Base-by-base conservation (phyloP, 2,113 vertebrate genomes). In the Apteryx mantelli region DNA sequence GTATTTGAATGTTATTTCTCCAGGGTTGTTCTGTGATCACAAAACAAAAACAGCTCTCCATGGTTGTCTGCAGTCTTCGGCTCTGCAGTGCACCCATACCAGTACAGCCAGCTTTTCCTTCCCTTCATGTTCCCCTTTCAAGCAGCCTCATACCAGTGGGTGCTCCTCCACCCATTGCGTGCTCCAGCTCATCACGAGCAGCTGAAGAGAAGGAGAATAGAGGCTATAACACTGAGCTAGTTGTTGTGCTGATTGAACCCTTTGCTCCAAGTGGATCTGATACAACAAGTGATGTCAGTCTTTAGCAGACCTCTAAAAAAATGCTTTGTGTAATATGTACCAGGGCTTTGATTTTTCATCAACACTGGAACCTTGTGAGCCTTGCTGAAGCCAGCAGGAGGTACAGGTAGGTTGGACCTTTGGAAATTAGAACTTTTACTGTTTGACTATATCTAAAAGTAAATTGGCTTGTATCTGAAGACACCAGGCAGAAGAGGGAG, bases 81-180 rank as follows among this genome's bases (percentile, higher is more conserved):
- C 56, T 82, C 25, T 50, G 25, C 34, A 36, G 5, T 13, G 42
- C 52, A 34, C 66, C 42, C 71, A 53, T 0, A 3, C 32, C 78
- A 85, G 82, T 61, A 86, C 30, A 90, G 18, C 24, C 40, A 52
- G 40, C 42, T 75, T 76, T 56, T 82, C 50, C 80, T 82, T 95
- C 65, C 36, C 52, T 85, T 55, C 78, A 32, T 22, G 4, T 5
- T 44, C 20, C 34, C 24, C 20, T 76, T 40, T 75, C 76, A 42
- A 46, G 48, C 52, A 95, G 65, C 66, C 0, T 0, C 40, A 25
- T 9, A 7, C 0, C 3, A 55, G 18, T 32, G 60, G 74, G 30
- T 52, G 22, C 56, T 71, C 56, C 25, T 50, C 46, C 56, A 68
- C 14, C 28, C 42, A 58, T 55, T 44, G 8, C 11, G 3, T 0